Conservation (phyloP, 2,113 vertebrate species). For the Dasyprocta punctata region DNA sequence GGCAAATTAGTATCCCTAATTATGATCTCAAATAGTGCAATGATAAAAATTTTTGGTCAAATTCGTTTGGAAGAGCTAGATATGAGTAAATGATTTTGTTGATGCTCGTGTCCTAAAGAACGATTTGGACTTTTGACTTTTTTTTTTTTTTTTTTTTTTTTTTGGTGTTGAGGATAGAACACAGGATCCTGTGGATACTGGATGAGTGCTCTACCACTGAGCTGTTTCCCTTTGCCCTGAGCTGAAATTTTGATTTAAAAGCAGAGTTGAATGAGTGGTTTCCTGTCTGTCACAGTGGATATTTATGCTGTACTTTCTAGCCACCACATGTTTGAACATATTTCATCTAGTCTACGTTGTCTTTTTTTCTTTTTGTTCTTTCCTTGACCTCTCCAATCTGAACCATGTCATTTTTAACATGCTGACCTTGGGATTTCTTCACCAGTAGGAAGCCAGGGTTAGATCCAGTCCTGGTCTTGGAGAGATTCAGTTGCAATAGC, state of each 20-base stretch:
- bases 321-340: not conserved
- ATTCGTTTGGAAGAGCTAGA: conserved; percentile 1
- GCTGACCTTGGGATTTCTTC: not conserved
- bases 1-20: conserved; percentile 53
- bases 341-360: not conserved
- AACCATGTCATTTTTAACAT: not conserved
- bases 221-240: not conserved
- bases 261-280: not conserved
- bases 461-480: not conserved
- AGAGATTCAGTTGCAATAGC: not conserved
- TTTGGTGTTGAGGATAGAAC: not conserved
- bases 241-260: not conserved
- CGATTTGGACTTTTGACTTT: not conserved
- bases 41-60: not conserved
- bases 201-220: not conserved
- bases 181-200: not conserved
- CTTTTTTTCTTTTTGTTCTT: not conserved
- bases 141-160: not conserved
- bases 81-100: conserved; percentile 12
- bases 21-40: not conserved
- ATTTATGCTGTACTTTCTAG: not conserved
- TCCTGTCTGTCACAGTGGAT: not conserved
- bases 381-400: not conserved
- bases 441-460: not conserved
- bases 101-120: conserved; percentile 8